Evolutionary conservation across 1,140 invertebrate species (phyloP), one percentile per base, ranked within the genome.

Genomic region (Stegodyphus mimosarum): DNA sequence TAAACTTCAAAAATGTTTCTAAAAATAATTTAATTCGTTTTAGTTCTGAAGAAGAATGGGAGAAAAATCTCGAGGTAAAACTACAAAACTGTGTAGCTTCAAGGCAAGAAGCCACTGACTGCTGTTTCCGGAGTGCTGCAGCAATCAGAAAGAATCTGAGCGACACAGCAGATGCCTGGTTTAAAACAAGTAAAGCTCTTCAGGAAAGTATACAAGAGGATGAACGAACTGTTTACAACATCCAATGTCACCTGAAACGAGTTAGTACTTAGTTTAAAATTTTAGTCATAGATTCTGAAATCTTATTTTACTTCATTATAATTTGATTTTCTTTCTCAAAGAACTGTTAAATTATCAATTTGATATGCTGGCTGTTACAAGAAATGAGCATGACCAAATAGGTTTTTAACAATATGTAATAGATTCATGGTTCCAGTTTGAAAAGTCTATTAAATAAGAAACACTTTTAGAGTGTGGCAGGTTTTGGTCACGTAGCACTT

Each of bases 11-110:
- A 33, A 33, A 33, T 33, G 33, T 33, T 33, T 33, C 3, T 33
- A 33, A 33, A 33, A 33, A 33, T 33, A 33, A 33, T 33, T 33
- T 33, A 33, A 33, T 33, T 33, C 33, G 9, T 63, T 51, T 6
- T 64, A 84, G 81, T 49, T 63, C 60, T 11, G 81, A 84, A 18
- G 81, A 84, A 49, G 81, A 84, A 15, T 84, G 81, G 81, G 81
- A 75, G 63, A 67, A 49, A 51, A 53, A 60, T 50, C 52, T 84
- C 15, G 64, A 53, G 4, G 52, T 69, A 17, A 84, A 84, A 50
- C 2, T 84, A 6, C 63, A 84, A 6, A 70, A 75, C 7, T 52
- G 72, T 9, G 81, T 76, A 7, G 60, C 72, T 6, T 17, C 52
- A 17, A 60, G 81, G 3, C 10, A 60, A 50, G 81, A 76, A 74